phyloP scores from a whole-genome alignment of 2,113 vertebrate genomes.

The Chaetops frenatus region DNA sequence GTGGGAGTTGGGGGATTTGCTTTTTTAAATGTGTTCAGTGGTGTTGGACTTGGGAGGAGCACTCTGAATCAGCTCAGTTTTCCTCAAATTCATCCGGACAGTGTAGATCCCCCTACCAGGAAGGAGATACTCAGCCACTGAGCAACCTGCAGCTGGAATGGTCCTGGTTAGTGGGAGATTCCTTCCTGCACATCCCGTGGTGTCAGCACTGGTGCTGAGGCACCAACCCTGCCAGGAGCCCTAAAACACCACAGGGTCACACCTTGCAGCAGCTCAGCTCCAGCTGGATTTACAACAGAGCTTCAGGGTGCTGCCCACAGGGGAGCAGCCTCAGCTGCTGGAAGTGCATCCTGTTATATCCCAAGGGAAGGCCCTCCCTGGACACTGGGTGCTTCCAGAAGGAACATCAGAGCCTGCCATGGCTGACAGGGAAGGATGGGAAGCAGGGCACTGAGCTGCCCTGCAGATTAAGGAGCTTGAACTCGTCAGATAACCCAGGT shows the following conservation, averaged over 20 bases:
- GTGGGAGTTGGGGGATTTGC: background rate
- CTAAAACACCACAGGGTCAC: background rate
- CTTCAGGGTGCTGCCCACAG: background rate
- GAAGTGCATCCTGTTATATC: background rate
- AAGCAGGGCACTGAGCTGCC: background rate
- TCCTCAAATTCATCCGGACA: background rate
- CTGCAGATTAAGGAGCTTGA: background rate
- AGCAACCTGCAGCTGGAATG: background rate
- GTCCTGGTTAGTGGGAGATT: background rate
- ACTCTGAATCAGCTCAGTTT: background rate
- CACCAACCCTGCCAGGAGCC: background rate
- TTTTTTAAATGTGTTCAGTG: background rate
- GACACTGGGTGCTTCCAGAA: background rate
- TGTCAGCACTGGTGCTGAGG: accelerated
- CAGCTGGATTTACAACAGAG: accelerated
- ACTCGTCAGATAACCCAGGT: background rate
- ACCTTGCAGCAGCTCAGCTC: background rate
- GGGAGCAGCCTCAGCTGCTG: background rate
- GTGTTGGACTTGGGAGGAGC: background rate
- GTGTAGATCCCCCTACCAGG: background rate
- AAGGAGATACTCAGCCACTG: background rate
- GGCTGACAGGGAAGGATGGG: background rate
- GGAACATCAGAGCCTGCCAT: background rate
- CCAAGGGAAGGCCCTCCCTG: background rate
- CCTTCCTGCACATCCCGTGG: background rate